Evolutionary conservation across 2,797 vertebrate genomes (phyloP), one percentile per base, ranked within the genome.

Genomic region (Onychomys torridus): DNA sequence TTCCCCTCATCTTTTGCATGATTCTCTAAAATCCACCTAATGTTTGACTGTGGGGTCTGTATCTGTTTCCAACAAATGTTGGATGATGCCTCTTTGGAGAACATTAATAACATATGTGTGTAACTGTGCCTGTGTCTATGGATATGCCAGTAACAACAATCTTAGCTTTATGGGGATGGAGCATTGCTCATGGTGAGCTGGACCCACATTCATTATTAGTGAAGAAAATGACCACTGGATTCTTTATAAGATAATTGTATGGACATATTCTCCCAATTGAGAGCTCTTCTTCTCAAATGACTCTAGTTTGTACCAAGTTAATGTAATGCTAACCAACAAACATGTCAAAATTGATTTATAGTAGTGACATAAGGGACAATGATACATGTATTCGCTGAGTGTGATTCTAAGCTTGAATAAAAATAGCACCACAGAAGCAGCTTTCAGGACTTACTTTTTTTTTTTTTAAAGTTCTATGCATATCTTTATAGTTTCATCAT

Each of bases 331-430:
- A 67, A 49, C 10, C 10, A 5, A 2, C 40, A 67, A 32, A 21
- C 32, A 34, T 46, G 17, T 57, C 27, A 85, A 2, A 14, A 21
- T 40, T 84, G 37, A 69, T 46, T 43, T 87, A 40, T 27, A 46
- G 10, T 12, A 19, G 17, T 46, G 40, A 32, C 78, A 89, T 17
- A 29, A 83, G 14, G 16, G 86, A 43, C 27, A 61, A 21, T 76
- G 9, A 49, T 1, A n/a, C 14, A 46, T 8, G 0, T 10, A 37
- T 3, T 52, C 8, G 34, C 32, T 57, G 14, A 0, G 4, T 77
- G 1, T 3, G 86, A 25, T 65, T 84, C 14, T 59, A 90, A 49
- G 25, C n/a, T 37, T 77, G 10, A 6, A 63, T 37, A 29, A 27
- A 12, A 59, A 76, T 1, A 92, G 2, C 1, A 52, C 1, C 4